Conservation (phyloP, 2,888 invertebrate genomes). For the Leptopterna dolabrata region DNA sequence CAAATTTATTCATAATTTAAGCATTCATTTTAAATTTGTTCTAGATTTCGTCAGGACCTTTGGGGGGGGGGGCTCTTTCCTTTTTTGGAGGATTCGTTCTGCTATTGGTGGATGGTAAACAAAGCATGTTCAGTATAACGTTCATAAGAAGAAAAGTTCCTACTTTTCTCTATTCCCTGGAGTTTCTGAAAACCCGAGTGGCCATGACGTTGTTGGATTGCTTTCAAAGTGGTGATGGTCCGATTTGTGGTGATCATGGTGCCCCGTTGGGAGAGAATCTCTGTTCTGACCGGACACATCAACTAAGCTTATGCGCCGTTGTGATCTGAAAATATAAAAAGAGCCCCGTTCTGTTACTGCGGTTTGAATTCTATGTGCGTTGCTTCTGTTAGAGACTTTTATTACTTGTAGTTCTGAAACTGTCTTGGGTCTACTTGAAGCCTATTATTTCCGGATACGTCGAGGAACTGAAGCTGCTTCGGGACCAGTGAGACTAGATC, state of each 20-base stretch:
- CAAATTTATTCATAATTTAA: background rate
- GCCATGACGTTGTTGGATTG: constrained; percentile 73
- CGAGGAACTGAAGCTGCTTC: constrained; percentile 84
- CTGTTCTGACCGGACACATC: constrained; percentile 86
- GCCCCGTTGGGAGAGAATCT: constrained; percentile 73
- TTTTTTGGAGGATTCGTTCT: too few relatives aligned
- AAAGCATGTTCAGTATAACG: too few relatives aligned
- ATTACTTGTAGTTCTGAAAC: constrained; percentile 80
- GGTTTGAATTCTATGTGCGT: background rate
- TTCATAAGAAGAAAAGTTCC: background rate
- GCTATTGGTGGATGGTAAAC: too few relatives aligned
- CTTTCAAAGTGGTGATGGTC: constrained; percentile 66
- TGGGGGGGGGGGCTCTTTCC: too few relatives aligned
- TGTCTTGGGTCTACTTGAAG: constrained; percentile 86
- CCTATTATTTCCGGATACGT: constrained; percentile 85
- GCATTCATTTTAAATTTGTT: too few relatives aligned
- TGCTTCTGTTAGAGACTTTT: background rate
- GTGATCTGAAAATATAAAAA: constrained; percentile 58
- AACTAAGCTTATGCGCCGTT: constrained; percentile 80
- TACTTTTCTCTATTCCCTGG: constrained; percentile 77
- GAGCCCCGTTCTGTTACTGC: background rate
- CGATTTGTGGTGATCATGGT: constrained; percentile 66
- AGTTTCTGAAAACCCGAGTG: constrained; percentile 86
- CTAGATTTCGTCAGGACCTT: too few relatives aligned
- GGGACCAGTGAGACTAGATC: constrained; percentile 82